Evolutionary conservation across 2,113 vertebrate species (phyloP), one percentile per base, ranked within the genome.

Genomic region (Mesocricetus auratus): DNA sequence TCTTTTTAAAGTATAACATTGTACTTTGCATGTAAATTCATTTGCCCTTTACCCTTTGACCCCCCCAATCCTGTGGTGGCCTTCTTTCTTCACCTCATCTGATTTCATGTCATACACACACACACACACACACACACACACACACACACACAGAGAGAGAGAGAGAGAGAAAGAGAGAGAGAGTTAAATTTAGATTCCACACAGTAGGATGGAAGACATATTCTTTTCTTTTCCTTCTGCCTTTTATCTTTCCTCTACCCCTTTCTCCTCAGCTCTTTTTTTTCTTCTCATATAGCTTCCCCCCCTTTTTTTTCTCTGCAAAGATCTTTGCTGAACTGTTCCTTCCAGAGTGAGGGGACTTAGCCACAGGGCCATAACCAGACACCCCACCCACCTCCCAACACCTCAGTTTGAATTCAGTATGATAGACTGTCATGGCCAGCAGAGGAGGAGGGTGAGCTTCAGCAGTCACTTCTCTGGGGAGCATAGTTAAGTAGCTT

Each of bases 401-500:
- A n/a, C 79, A 4, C 1, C 42, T 29, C 31, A 0, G 58, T 42
- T 9, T 15, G 0, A 47, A n/a, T 71, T 1, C 26, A 26, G 58
- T 0, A 21, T 13, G 64, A 0, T 4, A 12, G n/a, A n/a, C 1
- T 71, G 60, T 15, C 66, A 1, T 0, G 36, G 74, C 21, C 60
- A 56, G 79, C 22, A 15, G 12, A 33, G 10, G 12, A 26, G 69
- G 24, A 0, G 45, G 31, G 64, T 24, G 36, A 22, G 64, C 45
- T 53, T 31, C 19, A 0, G 45, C 8, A 16, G 93, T 99, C 97
- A 99, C 97, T 99, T 99, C 98, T 99, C 99, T 98, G 99, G 98
- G 99, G 8, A 0, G 99, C 99, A 15, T 99, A 99, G 98, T 99
- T 99, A 97, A 99, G 97, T 93, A 99, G 98, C 96, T 99, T 99